phyloP scores from a whole-genome alignment of 2,888 invertebrate species.

The Strigamia transsilvanica region DNA sequence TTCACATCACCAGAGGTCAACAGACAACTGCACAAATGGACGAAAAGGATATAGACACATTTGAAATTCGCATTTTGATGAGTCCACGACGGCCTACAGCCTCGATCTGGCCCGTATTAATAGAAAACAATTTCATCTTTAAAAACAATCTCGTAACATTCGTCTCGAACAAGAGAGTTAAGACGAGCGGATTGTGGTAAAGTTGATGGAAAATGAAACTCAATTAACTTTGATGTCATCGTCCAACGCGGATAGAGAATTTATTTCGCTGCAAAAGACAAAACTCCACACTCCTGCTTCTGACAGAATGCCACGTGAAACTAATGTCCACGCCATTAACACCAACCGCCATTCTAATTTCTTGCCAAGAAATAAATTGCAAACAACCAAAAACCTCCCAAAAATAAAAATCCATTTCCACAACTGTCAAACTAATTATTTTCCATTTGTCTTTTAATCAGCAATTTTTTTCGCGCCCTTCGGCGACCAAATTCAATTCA shows the following conservation, averaged over 20 bases:
- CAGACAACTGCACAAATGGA: background rate
- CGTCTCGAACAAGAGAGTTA: conserved; percentile 4
- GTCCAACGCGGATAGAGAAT: background rate
- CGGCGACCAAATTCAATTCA: background rate
- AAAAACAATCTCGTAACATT: conserved; percentile 3
- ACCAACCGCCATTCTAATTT: conserved; percentile 8
- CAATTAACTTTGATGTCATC: conserved; percentile 20
- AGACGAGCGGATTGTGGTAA: conserved; percentile 12
- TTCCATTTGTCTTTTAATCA: background rate
- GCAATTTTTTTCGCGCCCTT: background rate
- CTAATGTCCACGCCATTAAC: conserved; percentile 12
- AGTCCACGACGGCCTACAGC: background rate
- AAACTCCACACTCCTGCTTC: background rate
- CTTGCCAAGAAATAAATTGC: background rate
- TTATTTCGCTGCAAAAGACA: background rate
- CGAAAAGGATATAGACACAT: background rate
- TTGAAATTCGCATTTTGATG: background rate
- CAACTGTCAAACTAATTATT: background rate
- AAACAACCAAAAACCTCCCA: background rate
- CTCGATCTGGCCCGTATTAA: background rate
- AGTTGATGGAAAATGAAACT: conserved; percentile 20
- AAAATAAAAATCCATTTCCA: background rate
- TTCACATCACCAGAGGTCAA: background rate
- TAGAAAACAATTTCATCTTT: conserved; percentile 20
- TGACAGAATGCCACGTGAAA: conserved; percentile 3